Conservation (phyloP, 2,888 invertebrate species). For the Conus canariensis region DNA sequence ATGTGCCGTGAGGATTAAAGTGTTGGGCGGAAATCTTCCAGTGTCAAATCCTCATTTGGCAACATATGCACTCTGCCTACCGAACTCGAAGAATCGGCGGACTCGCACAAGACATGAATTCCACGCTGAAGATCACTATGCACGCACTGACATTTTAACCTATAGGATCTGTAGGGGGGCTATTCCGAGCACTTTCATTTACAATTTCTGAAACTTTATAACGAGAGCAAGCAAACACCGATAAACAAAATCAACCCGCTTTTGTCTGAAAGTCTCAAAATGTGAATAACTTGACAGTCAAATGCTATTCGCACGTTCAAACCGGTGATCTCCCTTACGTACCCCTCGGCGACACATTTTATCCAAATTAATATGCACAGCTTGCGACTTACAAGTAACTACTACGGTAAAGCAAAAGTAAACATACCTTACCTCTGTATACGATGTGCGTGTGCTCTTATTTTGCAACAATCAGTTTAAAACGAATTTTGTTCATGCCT, state of each 20-base stretch:
- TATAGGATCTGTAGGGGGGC: too few species aligned
- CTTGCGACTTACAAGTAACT: too few species aligned
- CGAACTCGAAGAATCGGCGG: too few species aligned
- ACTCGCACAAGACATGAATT: too few species aligned
- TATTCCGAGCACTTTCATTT: background rate
- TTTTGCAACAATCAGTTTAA: background rate
- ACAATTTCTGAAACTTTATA: background rate
- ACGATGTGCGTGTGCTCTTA: background rate
- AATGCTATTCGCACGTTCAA: background rate
- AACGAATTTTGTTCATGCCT: slow-evolving; percentile 6
- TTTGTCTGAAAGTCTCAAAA: background rate
- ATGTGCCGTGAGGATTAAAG: too few species aligned
- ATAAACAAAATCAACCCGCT: background rate
- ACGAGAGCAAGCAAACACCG: background rate
- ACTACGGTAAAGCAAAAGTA: background rate
- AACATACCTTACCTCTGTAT: background rate
- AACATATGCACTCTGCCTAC: too few species aligned
- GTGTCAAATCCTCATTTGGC: too few species aligned
- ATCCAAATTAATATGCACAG: background rate
- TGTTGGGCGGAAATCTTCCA: too few species aligned
- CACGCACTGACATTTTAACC: too few species aligned
- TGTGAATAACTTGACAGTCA: background rate
- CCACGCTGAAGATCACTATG: too few species aligned
- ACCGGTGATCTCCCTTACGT: slow-evolving; percentile 26
- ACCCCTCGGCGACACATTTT: background rate